Conservation (phyloP, 2,888 invertebrate genomes). For the Tribolium freemani region DNA sequence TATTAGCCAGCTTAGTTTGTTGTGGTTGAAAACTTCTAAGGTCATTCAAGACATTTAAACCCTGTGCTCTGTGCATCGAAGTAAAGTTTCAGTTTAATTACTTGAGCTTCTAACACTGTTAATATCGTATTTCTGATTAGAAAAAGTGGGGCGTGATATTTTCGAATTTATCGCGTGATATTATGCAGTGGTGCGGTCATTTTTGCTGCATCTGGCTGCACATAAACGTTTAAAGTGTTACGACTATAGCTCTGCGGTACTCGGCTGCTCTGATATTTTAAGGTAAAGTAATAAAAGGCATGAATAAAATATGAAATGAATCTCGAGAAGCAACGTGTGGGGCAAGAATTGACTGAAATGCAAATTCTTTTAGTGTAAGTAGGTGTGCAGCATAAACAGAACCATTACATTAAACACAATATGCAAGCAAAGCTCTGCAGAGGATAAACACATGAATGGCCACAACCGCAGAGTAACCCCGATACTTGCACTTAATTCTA, state of each 20-base stretch:
- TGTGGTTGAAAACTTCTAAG: not conserved
- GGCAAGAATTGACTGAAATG: not conserved
- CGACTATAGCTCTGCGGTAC: not conserved
- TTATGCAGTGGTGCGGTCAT: too few relatives aligned
- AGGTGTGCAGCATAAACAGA: not conserved
- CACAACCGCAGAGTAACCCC: not conserved
- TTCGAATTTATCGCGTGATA: too few relatives aligned
- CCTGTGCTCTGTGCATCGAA: not conserved
- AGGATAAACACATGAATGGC: not conserved
- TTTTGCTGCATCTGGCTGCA: too few relatives aligned
- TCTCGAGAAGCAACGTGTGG: not conserved
- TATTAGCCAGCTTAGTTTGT: not conserved
- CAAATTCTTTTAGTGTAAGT: not conserved
- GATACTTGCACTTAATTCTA: not conserved
- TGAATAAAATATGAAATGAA: not conserved
- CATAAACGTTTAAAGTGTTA: too few relatives aligned
- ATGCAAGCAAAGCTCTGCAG: not conserved
- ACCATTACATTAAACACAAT: not conserved
- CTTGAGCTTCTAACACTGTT: not conserved
- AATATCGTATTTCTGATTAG: too few relatives aligned
- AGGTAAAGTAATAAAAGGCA: not conserved
- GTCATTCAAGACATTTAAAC: not conserved
- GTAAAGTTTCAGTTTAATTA: not conserved
- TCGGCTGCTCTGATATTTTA: not conserved
- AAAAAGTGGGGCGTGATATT: too few relatives aligned